These are phyloP conservation scores for Anoplopoma fimbria DNA, from an alignment of 2,113 vertebrate species.

Conservation along the genomic window DNA sequence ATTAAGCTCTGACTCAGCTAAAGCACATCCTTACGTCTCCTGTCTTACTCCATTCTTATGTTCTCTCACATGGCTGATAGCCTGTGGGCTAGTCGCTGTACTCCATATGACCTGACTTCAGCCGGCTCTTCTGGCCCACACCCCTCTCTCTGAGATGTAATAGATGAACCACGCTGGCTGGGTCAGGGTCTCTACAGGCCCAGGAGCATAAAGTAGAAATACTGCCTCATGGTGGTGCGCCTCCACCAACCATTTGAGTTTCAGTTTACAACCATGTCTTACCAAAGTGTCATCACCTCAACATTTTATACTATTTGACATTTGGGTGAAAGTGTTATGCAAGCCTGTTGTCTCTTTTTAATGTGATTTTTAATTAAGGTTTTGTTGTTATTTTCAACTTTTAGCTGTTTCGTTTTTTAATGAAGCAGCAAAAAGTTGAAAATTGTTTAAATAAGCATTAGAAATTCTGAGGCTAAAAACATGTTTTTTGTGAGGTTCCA, in stretches of 20 bases:
- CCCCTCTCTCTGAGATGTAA: slow-evolving; percentile 1
- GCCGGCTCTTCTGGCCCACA: neutral
- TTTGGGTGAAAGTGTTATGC: no score
- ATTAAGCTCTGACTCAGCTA: neutral
- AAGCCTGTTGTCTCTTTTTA: no score
- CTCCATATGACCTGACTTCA: slow-evolving; percentile 19
- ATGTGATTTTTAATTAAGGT: no score
- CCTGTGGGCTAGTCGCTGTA: slow-evolving; percentile 1
- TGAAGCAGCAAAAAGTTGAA: no score
- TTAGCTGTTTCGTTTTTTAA: no score
- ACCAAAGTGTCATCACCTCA: no score
- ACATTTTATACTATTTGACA: no score
- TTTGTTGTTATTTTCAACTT: no score
- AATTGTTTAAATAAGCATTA: no score
- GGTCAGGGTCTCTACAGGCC: slow-evolving; percentile 1
- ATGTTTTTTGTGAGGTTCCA: neutral
- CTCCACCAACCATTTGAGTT: no score
- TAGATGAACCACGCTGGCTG: neutral
- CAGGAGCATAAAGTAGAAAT: neutral
- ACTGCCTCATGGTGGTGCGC: neutral
- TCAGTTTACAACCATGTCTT: no score
- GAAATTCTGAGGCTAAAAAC: neutral
- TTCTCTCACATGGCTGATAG: neutral
- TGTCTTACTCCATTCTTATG: neutral
- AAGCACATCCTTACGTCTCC: neutral